Conservation (phyloP, 2,113 vertebrate genomes). For the Lipotes vexillifer region DNA sequence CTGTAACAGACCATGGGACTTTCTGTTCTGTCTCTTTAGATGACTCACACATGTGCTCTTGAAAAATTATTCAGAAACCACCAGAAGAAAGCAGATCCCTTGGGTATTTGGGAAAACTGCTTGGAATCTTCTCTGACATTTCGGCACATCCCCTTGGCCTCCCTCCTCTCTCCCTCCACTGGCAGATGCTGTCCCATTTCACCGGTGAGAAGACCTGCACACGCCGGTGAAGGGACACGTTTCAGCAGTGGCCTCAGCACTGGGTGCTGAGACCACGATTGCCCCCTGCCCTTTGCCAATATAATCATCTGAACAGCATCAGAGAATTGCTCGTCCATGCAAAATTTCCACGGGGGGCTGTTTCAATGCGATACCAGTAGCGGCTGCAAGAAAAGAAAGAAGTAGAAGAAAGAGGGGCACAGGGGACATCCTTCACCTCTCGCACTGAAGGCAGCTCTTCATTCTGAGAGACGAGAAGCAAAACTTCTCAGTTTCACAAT, state of each 20-base stretch:
- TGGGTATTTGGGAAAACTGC: conserved; percentile 75
- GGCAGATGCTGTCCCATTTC: conserved; percentile 32
- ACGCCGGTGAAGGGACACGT: not conserved
- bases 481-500: not conserved
- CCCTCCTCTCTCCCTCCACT: conserved; percentile 36
- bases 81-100: conserved; percentile 73
- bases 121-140: conserved; percentile 78
- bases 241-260: not conserved
- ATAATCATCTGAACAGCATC: not conserved
- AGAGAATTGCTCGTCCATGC: not conserved
- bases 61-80: conserved; percentile 80
- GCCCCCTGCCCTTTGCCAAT: not conserved
- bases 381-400: not conserved
- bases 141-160: conserved; percentile 61
- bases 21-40: conserved; percentile 78
- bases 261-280: not conserved
- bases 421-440: rapidly evolving
- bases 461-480: not conserved
- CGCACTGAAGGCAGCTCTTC: not conserved
- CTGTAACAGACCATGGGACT: conserved; percentile 75
- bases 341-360: not conserved
- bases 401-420: not conserved
- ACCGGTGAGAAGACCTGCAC: not conserved
- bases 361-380: not conserved
- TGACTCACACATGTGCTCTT: conserved; percentile 81